A percentile compares a stretch with the other conserved stretches of the same genome.
Conservation (phyloP, 2,797 vertebrate species). For the Toxotes lorentzi region DNA sequence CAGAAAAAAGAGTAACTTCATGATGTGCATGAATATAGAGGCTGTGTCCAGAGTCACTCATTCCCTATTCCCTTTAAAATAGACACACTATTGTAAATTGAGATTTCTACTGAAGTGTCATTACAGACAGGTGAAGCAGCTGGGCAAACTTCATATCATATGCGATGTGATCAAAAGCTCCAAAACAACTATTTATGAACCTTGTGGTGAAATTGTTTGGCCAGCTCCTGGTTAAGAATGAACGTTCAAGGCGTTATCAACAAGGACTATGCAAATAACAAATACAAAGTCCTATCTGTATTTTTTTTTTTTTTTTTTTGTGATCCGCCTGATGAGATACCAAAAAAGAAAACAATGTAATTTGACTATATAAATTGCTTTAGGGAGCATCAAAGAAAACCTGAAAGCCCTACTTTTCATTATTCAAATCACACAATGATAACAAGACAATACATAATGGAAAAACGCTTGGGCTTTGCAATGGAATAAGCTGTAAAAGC, state of each 20-base stretch:
- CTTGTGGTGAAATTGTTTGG: not conserved
- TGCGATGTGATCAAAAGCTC: not conserved
- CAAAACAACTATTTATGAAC: not conserved
- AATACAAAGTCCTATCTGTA: not conserved
- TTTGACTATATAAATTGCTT: conserved; percentile 5
- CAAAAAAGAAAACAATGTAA: not conserved
- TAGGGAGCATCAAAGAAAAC: not conserved
- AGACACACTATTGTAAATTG: not conserved
- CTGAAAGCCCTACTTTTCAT: not conserved
- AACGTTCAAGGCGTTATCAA: not conserved
- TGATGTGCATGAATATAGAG: too few species aligned
- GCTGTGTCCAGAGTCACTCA: not conserved
- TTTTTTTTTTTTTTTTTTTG: not conserved
- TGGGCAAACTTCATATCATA: not conserved
- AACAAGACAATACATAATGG: not conserved
- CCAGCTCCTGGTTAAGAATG: not conserved
- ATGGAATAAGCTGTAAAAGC: not conserved
- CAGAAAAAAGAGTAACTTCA: not conserved
- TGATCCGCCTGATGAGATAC: not conserved
- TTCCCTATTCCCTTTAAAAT: not conserved
- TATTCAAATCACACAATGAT: conserved; percentile 8
- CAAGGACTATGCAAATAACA: conserved; percentile 6
- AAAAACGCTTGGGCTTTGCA: not conserved
- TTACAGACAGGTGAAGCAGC: not conserved
- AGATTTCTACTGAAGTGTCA: not conserved